These are phyloP conservation scores for Gnatocerus cornutus DNA, from an alignment of 2,888 invertebrate species.

Conservation along the genomic window DNA sequence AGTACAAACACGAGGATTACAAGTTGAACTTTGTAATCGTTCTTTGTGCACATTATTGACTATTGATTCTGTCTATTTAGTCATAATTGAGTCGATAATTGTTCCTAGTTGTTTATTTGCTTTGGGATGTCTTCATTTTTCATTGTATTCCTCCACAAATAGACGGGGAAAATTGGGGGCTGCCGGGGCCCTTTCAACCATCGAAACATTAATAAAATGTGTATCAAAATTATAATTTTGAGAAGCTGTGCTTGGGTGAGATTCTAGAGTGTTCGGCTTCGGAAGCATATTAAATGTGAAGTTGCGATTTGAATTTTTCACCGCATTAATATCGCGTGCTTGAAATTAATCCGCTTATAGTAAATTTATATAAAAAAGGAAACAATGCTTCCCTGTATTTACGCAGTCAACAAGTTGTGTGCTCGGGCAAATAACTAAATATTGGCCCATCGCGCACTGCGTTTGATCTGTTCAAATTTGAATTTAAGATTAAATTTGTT, in stretches of 20 bases:
- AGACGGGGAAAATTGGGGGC: too few species aligned
- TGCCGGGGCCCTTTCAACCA: too few species aligned
- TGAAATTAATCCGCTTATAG: slow-evolving; percentile 50
- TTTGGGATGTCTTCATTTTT: slow-evolving; percentile 45
- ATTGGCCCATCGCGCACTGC: slow-evolving; percentile 70
- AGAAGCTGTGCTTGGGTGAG: too few species aligned
- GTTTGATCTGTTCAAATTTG: slow-evolving; percentile 72
- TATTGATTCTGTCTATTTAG: slow-evolving; percentile 62
- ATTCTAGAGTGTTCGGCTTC: too few species aligned
- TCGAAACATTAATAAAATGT: too few species aligned
- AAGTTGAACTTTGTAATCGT: slow-evolving; percentile 59
- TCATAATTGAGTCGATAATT: slow-evolving; percentile 59
- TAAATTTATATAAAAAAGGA: slow-evolving; percentile 65
- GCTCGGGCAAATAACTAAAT: slow-evolving; percentile 72
- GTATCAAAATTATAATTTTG: too few species aligned
- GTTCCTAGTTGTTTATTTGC: slow-evolving; percentile 46
- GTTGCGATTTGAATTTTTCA: slow-evolving; percentile 10
- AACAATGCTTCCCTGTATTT: slow-evolving; percentile 70
- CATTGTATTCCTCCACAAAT: slow-evolving; percentile 5
- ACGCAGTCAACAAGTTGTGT: slow-evolving; percentile 71
- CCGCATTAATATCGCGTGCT: slow-evolving; percentile 39
- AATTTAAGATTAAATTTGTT: slow-evolving; percentile 72
- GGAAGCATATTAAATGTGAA: not conserved
- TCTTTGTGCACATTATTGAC: slow-evolving; percentile 56
- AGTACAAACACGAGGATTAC: slow-evolving; percentile 62